These are phyloP conservation scores for Rhopalosiphum nymphaeae DNA, from an alignment of 2,888 invertebrate species.

Conservation along the genomic window DNA sequence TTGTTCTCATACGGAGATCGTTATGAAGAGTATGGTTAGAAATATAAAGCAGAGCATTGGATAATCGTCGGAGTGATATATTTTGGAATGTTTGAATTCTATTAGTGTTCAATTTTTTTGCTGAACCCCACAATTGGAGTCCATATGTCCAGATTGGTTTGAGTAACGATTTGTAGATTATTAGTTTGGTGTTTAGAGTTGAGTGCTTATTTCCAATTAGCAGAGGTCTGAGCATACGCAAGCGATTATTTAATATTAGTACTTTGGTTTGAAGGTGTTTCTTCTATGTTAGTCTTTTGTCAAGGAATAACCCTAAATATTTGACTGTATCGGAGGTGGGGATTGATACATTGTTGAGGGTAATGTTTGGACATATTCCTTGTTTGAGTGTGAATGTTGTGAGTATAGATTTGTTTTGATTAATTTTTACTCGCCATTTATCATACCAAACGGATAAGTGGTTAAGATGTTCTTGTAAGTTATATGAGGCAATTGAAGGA, in stretches of 20 bases:
- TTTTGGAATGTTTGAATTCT: slow-evolving; percentile 38
- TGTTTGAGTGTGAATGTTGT: slow-evolving; percentile 42
- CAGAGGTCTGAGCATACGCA: background rate
- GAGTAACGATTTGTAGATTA: slow-evolving; percentile 4
- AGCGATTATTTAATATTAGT: background rate
- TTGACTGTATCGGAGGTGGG: background rate
- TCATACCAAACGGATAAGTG: background rate
- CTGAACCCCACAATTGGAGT: slow-evolving; percentile 20
- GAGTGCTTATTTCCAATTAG: background rate
- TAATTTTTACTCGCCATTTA: background rate
- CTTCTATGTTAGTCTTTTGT: slow-evolving; percentile 16
- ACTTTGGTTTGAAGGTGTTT: background rate
- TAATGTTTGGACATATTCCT: slow-evolving; percentile 22
- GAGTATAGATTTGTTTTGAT: slow-evolving; percentile 21
- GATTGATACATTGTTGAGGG: background rate
- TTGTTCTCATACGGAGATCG: background rate
- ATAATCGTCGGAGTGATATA: background rate
- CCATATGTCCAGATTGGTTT: slow-evolving; percentile 39
- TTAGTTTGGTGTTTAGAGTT: slow-evolving; percentile 24
- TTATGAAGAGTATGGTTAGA: background rate
- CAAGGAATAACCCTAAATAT: background rate
- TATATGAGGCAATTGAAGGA: background rate
- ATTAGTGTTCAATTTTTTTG: slow-evolving; percentile 33
- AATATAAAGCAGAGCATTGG: slow-evolving; percentile 17
- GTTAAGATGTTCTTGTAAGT: slow-evolving; percentile 2